Conservation (phyloP, 1,140 invertebrate genomes). For the Aleiodes sp. region DNA sequence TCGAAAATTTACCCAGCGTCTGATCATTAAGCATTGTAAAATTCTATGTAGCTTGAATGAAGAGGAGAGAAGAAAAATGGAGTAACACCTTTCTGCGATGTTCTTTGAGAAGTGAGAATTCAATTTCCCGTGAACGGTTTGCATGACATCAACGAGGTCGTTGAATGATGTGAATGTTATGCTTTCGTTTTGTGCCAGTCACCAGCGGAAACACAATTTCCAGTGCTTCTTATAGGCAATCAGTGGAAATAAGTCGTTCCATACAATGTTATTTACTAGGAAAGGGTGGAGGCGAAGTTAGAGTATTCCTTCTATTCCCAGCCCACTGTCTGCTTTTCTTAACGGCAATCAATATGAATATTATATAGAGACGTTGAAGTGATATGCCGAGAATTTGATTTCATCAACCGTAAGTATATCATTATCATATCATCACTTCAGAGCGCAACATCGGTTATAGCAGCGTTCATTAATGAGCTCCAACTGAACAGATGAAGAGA, state of each 20-base stretch:
- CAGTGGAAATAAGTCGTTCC: constrained; percentile 18
- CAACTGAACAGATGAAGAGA: too few species aligned
- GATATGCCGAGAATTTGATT: too few species aligned
- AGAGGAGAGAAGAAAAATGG: neutral
- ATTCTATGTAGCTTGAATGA: constrained; percentile 4
- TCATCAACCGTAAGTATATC: too few species aligned
- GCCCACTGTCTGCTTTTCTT: neutral
- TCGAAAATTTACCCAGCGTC: constrained; percentile 7
- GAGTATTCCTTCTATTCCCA: neutral
- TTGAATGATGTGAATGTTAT: constrained; percentile 18
- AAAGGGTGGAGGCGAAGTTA: neutral
- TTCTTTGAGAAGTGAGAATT: neutral
- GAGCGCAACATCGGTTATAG: too few species aligned
- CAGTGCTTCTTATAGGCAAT: constrained; percentile 28
- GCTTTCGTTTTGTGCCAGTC: constrained; percentile 31
- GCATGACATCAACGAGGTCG: constrained; percentile 24
- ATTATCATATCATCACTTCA: too few species aligned
- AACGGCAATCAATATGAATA: constrained; percentile 20
- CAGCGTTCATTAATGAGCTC: too few species aligned
- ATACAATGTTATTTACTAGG: constrained; percentile 21
- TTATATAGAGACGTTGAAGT: too few species aligned
- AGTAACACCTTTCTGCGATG: neutral
- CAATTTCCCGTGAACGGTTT: constrained; percentile 16
- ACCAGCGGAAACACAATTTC: constrained; percentile 28
- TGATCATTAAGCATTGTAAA: neutral